Evolutionary conservation across 2,888 invertebrate species (phyloP).

Genomic region (Philopedon plagiatum): DNA sequence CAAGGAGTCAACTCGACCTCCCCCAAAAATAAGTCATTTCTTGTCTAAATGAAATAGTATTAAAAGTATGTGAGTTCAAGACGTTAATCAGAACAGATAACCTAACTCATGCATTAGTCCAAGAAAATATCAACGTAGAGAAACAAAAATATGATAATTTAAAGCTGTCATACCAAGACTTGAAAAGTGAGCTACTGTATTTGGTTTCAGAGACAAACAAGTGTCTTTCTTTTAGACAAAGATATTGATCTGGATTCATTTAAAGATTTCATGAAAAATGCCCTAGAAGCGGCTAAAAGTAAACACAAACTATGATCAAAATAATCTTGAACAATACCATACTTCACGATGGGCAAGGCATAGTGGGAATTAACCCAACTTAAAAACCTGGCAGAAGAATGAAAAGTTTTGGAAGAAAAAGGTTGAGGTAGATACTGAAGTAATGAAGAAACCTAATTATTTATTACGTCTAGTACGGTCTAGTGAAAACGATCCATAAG

Average conservation of each 20-base stretch:
- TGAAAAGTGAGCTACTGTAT: slow-evolving; percentile 94
- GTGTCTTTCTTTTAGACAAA: slow-evolving; percentile 95
- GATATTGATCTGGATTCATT: slow-evolving; percentile 89
- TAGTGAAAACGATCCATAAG: slow-evolving; percentile 77
- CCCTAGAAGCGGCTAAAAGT: slow-evolving; percentile 73
- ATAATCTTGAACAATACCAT: slow-evolving; percentile 75
- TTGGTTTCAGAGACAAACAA: slow-evolving; percentile 95
- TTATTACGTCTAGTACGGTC: slow-evolving; percentile 87
- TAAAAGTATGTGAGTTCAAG: slow-evolving; percentile 86
- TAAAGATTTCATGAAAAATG: slow-evolving; percentile 86
- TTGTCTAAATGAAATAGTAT: slow-evolving; percentile 80
- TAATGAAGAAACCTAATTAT: slow-evolving; percentile 77
- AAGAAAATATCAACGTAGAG: slow-evolving; percentile 86
- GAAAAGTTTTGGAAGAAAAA: slow-evolving; percentile 82
- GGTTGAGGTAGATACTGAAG: slow-evolving; percentile 76
- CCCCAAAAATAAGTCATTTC: no score
- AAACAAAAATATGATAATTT: slow-evolving; percentile 92
- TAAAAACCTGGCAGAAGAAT: slow-evolving; percentile 83
- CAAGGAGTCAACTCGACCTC: no score
- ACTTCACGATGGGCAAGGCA: slow-evolving; percentile 86
- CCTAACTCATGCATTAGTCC: slow-evolving; percentile 84
- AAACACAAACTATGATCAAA: slow-evolving; percentile 61
- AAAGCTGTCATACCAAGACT: slow-evolving; percentile 91
- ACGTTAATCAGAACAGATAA: slow-evolving; percentile 93
- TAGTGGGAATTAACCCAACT: slow-evolving; percentile 92